Conservation (phyloP, 2,888 invertebrate genomes). For the Scaptomyza flava region DNA sequence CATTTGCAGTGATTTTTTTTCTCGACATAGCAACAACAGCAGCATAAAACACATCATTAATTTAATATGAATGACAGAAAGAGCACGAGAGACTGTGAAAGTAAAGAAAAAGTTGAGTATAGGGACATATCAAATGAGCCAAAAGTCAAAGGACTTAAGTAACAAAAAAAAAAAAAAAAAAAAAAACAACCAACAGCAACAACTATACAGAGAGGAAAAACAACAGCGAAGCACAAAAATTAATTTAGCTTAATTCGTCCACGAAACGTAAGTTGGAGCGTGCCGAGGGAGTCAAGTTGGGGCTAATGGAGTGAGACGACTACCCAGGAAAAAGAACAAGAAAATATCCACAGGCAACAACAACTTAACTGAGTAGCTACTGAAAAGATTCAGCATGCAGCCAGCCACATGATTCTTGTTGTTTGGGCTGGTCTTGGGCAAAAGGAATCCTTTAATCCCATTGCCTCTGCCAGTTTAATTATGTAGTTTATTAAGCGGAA, state of each 20-base stretch:
- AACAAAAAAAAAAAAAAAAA: slow-evolving; percentile 36
- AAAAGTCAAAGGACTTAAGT: slow-evolving; percentile 68
- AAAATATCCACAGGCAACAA: slow-evolving; percentile 9
- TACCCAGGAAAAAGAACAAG: slow-evolving; percentile 18
- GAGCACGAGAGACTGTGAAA: slow-evolving; percentile 1
- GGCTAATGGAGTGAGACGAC: slow-evolving; percentile 51
- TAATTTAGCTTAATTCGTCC: slow-evolving; percentile 81
- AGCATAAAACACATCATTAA: slow-evolving; percentile 80
- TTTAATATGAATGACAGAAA: slow-evolving; percentile 61
- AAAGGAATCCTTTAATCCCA: slow-evolving; percentile 79
- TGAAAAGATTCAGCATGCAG: slow-evolving; percentile 37
- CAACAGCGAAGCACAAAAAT: slow-evolving; percentile 72
- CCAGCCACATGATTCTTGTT: slow-evolving; percentile 39
- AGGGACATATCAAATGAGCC: slow-evolving; percentile 40
- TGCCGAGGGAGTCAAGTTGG: slow-evolving; percentile 43
- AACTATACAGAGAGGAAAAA: slow-evolving; percentile 24
- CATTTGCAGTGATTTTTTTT: slow-evolving; percentile 74
- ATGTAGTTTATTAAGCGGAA: slow-evolving; percentile 83
- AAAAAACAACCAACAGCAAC: slow-evolving; percentile 16
- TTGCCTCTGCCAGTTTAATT: slow-evolving; percentile 82
- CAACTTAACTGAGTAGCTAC: slow-evolving; percentile 28
- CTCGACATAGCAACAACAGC: slow-evolving; percentile 33
- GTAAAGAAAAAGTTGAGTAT: slow-evolving; percentile 17
- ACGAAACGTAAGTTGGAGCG: slow-evolving; percentile 57
- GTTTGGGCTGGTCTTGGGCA: slow-evolving; percentile 9